Conservation (phyloP, 2,797 vertebrate genomes). For the Cynopterus sphinx region DNA sequence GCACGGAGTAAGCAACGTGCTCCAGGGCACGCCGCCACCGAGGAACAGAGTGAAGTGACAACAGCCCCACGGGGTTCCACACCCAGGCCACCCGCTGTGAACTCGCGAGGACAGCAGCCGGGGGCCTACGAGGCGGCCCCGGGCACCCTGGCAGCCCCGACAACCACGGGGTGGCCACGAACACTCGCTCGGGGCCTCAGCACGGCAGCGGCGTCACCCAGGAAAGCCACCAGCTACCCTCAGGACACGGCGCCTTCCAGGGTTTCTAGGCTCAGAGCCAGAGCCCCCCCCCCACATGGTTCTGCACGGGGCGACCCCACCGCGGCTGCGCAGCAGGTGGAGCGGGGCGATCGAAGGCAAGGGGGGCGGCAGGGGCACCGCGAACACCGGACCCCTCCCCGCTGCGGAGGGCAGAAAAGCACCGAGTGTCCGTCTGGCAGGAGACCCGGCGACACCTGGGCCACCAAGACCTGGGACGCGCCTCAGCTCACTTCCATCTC, state of each 20-base stretch:
- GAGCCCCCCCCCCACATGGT: rapidly evolving
- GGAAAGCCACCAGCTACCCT: background rate
- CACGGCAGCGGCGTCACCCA: rapidly evolving
- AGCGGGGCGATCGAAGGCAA: background rate
- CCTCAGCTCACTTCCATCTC: background rate
- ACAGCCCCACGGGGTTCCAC: background rate
- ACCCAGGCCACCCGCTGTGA: rapidly evolving
- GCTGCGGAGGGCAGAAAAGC: rapidly evolving
- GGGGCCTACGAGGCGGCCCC: background rate
- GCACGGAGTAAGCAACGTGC: background rate
- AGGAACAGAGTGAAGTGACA: rapidly evolving
- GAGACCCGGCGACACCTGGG: rapidly evolving
- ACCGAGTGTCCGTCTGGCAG: background rate
- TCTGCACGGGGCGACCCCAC: background rate
- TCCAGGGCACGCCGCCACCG: background rate
- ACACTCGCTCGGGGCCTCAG: background rate
- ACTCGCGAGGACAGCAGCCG: background rate
- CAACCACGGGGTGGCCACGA: rapidly evolving
- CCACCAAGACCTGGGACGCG: rapidly evolving
- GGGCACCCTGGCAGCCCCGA: background rate
- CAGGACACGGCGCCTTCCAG: rapidly evolving
- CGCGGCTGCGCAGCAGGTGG: background rate
- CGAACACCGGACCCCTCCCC: background rate
- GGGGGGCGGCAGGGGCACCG: rapidly evolving
- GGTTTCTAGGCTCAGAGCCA: background rate